A percentile compares a stretch with the other conserved stretches of the same genome.
Conservation (phyloP, 2,888 invertebrate genomes). For the Drosophila austrosaltans region DNA sequence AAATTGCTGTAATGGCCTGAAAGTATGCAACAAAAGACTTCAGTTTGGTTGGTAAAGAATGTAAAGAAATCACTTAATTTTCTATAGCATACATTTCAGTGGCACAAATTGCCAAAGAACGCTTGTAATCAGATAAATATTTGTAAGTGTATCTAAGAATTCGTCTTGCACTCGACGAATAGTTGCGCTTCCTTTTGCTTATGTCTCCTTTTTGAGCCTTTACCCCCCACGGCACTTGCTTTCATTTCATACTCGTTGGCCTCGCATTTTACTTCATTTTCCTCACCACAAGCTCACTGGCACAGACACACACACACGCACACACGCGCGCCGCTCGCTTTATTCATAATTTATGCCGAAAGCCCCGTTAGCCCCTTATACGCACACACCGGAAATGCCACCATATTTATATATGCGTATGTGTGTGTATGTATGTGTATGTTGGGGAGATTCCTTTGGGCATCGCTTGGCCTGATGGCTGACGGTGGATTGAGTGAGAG, state of each 20-base stretch:
- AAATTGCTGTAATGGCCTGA: constrained; percentile 2
- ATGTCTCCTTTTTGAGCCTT: constrained; percentile 17
- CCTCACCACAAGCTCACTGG: constrained; percentile 56
- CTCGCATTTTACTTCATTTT: constrained; percentile 69
- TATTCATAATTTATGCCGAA: constrained; percentile 80
- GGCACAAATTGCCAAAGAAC: too few relatives aligned
- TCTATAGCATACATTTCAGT: constrained; percentile 20
- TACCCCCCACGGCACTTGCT: constrained; percentile 63
- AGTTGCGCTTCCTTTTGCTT: constrained; percentile 26
- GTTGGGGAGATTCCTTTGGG: constrained; percentile 67
- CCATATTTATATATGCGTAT: constrained; percentile 60
- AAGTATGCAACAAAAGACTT: background rate
- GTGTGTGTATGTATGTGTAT: constrained; percentile 36
- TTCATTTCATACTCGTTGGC: constrained; percentile 70
- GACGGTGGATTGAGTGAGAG: background rate
- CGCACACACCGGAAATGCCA: constrained; percentile 72
- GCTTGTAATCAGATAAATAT: background rate
- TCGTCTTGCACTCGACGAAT: constrained; percentile 10
- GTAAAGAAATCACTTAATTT: background rate
- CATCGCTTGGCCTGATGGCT: constrained; percentile 47
- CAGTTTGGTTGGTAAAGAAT: background rate
- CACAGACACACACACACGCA: constrained; percentile 39
- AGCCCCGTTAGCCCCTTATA: constrained; percentile 48
- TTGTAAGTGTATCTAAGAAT: constrained; percentile 14
- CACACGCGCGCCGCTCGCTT: constrained; percentile 59